Evolutionary conservation across 1,140 invertebrate species (phyloP).

Genomic region (Choristoneura fumiferana): DNA sequence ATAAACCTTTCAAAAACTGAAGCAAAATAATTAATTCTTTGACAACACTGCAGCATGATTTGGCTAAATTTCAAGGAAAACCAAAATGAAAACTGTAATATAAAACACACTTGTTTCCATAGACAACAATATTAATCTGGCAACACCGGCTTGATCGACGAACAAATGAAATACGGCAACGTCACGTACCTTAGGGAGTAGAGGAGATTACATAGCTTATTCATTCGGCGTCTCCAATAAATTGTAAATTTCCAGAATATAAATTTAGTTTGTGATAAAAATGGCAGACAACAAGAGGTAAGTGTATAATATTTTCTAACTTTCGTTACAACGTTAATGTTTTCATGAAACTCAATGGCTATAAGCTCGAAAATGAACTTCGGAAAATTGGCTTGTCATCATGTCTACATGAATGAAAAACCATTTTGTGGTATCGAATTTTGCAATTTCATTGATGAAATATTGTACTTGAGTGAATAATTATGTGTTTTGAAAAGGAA

Average conservation of each 20-base stretch:
- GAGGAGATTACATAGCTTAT: conserved; percentile 51
- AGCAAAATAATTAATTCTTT: too few relatives aligned
- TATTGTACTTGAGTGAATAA: background rate
- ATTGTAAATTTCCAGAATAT: conserved; percentile 55
- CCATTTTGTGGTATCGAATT: conserved; percentile 27
- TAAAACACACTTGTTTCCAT: conserved; percentile 20
- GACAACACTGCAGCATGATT: background rate
- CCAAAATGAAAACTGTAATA: conserved; percentile 16
- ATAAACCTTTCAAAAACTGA: too few relatives aligned
- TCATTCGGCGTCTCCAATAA: conserved; percentile 65
- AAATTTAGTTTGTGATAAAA: conserved; percentile 59
- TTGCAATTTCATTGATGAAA: conserved; percentile 23
- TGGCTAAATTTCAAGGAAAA: background rate
- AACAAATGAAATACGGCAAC: conserved; percentile 80
- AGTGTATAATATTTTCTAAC: conserved; percentile 34
- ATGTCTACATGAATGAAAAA: conserved; percentile 59
- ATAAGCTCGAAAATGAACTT: conserved; percentile 46
- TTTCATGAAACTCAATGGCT: conserved; percentile 25
- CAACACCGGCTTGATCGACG: conserved; percentile 54
- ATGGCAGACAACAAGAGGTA: conserved; percentile 81
- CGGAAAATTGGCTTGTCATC: conserved; percentile 77
- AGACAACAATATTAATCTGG: conserved; percentile 35
- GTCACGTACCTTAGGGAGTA: conserved; percentile 65
- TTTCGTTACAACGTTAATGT: background rate
- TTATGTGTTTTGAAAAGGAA: background rate